Conservation (phyloP, 2,888 invertebrate species). For the Lamellibrachia satsuma region DNA sequence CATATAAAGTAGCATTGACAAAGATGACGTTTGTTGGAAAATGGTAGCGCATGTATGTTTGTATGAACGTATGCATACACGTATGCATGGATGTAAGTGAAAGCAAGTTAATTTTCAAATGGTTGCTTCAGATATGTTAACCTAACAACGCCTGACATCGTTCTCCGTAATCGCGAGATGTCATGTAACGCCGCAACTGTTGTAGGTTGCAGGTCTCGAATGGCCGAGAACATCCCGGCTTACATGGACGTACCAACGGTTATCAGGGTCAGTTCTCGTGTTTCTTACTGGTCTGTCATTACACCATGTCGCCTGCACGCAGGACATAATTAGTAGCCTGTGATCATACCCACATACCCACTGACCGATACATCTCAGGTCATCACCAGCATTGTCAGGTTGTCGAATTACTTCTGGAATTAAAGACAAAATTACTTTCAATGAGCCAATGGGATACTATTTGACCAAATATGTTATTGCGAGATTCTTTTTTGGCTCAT, state of each 20-base stretch:
- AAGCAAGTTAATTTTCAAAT: neutral
- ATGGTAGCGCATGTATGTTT: neutral
- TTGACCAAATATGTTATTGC: neutral
- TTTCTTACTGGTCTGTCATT: neutral
- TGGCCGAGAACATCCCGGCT: conserved; percentile 33
- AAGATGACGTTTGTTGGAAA: too few relatives aligned
- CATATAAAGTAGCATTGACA: too few relatives aligned
- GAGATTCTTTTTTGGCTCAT: neutral
- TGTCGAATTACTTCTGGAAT: too few relatives aligned
- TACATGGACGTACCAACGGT: conserved; percentile 36
- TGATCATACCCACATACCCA: neutral
- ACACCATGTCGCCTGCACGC: neutral
- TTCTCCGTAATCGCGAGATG: neutral
- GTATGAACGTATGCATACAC: neutral
- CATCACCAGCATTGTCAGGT: neutral
- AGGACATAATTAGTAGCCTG: neutral
- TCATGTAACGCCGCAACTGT: neutral
- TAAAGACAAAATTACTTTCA: neutral
- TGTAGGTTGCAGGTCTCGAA: conserved; percentile 33
- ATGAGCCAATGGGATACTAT: neutral
- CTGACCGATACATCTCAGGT: neutral
- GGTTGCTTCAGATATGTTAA: neutral
- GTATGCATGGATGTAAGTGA: neutral
- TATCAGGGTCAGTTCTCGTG: conserved; percentile 31
- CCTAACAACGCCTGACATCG: neutral